phyloP scores from a whole-genome alignment of 2,113 vertebrate genomes.

The Piprites chloris region DNA sequence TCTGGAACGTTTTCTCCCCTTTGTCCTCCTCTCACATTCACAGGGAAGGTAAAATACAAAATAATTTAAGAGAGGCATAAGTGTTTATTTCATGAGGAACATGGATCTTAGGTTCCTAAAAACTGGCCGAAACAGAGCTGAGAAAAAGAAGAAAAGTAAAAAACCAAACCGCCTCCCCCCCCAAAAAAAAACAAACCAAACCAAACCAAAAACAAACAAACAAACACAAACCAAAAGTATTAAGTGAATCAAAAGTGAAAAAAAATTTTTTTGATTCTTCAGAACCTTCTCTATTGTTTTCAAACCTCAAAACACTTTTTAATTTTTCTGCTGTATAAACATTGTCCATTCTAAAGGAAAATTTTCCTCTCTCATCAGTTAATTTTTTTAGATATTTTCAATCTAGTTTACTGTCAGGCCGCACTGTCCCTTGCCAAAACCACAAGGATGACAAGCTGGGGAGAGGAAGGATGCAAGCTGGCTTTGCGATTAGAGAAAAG shows the following conservation, averaged over 20 bases:
- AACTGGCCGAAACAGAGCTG: background rate
- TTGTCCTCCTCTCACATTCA: background rate
- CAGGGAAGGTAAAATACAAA: background rate
- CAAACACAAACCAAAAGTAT: background rate
- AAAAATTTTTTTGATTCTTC: background rate
- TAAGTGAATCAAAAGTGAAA: background rate
- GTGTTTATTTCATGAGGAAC: background rate
- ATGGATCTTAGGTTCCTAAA: background rate
- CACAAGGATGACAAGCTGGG: background rate
- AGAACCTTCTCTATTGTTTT: background rate
- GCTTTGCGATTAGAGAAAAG: background rate
- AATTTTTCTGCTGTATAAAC: background rate
- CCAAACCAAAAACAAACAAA: too few species aligned
- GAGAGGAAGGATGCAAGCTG: background rate
- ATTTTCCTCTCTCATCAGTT: background rate
- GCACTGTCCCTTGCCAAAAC: background rate
- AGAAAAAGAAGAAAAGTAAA: background rate
- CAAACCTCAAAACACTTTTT: background rate
- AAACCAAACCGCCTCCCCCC: too few species aligned
- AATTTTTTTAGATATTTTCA: background rate
- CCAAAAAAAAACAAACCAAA: background rate
- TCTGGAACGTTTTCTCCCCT: background rate
- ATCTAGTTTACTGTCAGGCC: background rate
- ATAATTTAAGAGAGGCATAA: background rate
- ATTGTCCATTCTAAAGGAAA: background rate